These are phyloP conservation scores for Polypedilum vanderplanki DNA, from an alignment of 1,140 invertebrate genomes.

Conservation along the genomic window DNA sequence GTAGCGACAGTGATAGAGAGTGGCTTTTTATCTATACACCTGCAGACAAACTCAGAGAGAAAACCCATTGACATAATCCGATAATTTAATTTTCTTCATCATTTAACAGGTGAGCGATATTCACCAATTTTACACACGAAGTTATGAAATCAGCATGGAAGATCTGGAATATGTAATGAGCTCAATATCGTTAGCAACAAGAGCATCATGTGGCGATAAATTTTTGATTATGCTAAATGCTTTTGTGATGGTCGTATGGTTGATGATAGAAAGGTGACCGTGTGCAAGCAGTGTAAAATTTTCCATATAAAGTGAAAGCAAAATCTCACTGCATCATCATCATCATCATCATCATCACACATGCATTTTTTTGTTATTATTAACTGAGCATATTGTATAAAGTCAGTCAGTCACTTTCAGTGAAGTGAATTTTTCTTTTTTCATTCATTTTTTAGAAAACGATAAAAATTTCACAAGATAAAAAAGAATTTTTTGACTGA, in stretches of 20 bases:
- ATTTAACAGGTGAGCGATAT: conserved; percentile 42
- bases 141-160: conserved; percentile 41
- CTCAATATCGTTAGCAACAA: conserved; percentile 34
- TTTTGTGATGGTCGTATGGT: background rate
- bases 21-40: background rate
- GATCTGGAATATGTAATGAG: conserved; percentile 44
- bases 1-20: background rate
- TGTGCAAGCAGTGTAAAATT: background rate
- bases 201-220: conserved; percentile 22
- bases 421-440: background rate
- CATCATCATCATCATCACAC: background rate
- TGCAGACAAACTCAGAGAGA: background rate
- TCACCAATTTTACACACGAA: conserved; percentile 43
- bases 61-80: conserved; percentile 11
- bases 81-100: conserved; percentile 27
- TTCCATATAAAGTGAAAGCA: too few relatives aligned
- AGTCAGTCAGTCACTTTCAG: background rate
- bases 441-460: background rate
- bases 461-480: background rate
- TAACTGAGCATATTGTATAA: background rate
- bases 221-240: conserved; percentile 21
- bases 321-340: background rate
- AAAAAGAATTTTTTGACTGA: background rate
- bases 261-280: background rate
- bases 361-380: background rate